phyloP scores from a whole-genome alignment of 2,888 invertebrate species.

The Drosophila demipolita region DNA sequence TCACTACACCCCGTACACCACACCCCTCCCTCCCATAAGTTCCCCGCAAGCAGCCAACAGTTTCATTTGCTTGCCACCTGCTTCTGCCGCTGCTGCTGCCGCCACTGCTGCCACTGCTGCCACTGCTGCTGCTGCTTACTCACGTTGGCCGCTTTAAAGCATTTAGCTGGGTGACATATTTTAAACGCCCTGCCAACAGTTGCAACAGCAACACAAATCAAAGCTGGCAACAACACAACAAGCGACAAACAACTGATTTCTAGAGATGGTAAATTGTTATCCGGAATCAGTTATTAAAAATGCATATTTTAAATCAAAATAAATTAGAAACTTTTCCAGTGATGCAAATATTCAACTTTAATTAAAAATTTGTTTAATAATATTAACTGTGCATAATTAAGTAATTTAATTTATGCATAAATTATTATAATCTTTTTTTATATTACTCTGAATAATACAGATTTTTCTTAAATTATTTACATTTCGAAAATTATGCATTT shows the following conservation, averaged over 20 bases:
- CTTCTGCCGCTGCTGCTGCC: conserved; percentile 40
- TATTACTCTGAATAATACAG: neutral
- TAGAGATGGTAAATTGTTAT: conserved; percentile 29
- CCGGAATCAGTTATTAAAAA: neutral
- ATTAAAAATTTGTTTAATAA: no score
- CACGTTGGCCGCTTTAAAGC: conserved; percentile 77
- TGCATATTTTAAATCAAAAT: no score
- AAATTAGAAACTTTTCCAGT: fast-evolving
- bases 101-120: conserved; percentile 1
- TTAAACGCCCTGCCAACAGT: conserved; percentile 75
- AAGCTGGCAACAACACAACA: conserved; percentile 46
- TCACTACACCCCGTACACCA: conserved; percentile 4
- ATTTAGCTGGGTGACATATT: conserved; percentile 78
- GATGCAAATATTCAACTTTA: neutral
- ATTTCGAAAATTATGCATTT: neutral
- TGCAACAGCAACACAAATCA: conserved; percentile 75
- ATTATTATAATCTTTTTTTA: neutral
- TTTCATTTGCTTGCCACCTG: conserved; percentile 58
- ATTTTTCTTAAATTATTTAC: neutral
- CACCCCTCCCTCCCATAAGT: neutral
- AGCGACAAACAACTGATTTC: conserved; percentile 30
- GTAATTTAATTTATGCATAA: neutral
- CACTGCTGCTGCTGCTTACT: conserved; percentile 34
- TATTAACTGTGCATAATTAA: neutral
- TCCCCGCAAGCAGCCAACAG: neutral